These are phyloP conservation scores for Luidia sarsii DNA, from an alignment of 53 echinoderm and acorn worm species.

Conservation along the genomic window DNA sequence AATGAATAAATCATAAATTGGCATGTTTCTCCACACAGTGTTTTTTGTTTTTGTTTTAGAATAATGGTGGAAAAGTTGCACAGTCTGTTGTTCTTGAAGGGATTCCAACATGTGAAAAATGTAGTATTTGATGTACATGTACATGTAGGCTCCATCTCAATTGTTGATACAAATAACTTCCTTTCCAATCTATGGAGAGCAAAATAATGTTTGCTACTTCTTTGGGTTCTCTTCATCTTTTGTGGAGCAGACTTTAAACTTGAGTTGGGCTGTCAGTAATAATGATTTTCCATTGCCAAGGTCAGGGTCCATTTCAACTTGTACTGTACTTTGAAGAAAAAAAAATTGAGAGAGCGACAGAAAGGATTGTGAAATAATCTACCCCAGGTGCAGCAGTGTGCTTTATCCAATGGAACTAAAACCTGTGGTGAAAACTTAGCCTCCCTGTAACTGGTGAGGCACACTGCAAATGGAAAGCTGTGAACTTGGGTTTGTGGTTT, in stretches of 20 bases:
- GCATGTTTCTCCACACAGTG: no score
- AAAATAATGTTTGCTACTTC: no score
- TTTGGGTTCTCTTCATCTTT: neutral
- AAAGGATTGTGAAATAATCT: neutral
- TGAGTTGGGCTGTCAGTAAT: neutral
- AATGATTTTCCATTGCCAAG: conserved; percentile 30
- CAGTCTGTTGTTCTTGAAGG: no score
- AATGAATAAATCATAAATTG: no score
- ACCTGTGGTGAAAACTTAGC: conserved; percentile 14
- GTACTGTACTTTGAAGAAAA: neutral
- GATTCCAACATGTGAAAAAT: neutral
- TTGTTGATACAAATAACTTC: no score
- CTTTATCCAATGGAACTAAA: conserved; percentile 18
- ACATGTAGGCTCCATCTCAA: no score
- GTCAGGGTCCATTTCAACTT: neutral
- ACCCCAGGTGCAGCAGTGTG: conserved; percentile 1
- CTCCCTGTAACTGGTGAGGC: neutral
- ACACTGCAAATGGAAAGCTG: no score
- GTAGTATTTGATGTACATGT: neutral
- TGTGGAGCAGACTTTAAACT: neutral
- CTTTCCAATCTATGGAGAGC: no score
- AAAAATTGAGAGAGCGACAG: no score
- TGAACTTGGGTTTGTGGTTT: conserved; percentile 14
- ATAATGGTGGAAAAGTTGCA: no score
- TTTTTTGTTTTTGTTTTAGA: no score